Base-by-base conservation (phyloP, 2,113 vertebrate species). In the Sylvia atricapilla region DNA sequence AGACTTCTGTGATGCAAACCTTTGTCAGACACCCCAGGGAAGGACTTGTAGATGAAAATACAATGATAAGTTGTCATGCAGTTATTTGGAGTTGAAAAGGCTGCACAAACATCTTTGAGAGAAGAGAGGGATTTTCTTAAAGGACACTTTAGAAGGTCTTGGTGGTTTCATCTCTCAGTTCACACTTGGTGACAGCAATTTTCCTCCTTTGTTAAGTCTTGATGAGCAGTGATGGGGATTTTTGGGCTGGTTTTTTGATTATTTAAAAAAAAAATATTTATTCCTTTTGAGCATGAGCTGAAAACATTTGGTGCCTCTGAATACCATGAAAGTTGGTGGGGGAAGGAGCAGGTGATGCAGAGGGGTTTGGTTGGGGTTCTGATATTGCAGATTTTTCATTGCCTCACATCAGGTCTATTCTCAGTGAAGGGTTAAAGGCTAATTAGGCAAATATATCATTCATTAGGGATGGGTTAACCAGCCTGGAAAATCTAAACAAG, bases 151-250 rank as follows among this genome's bases (percentile, higher is more conserved):
- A 19, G 68, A 89, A 92, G 27, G 18, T 75, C 53, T 58, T 73
- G 84, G 53, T 10, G n/a, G 17, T 56, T 87, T 72, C 35, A 70
- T 50, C 33, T 84, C 72, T 39, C 43, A 16, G 91, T 46, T 95
- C 74, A 66, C 33, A 27, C 87, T 87, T 56, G 41, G 23, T 67
- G 73, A 68, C 86, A 95, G 70, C 70, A 62, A 62, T 91, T 94
- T 91, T 82, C 53, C 35, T 67, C 47, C 31, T 76, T 52, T 84
- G 43, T 52, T 74, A 41, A 16, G n/a, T 28, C 20, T 59, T 60
- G 17, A 56, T 46, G 49, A 92, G 49, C 35, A 60, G 25, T 14
- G 50, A 10, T 21, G 20, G 44, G 6, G 14, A 0, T 22, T 24
- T 27, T 28, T 24, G 8, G 6, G 12, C 30, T 47, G 28, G 3